Evolutionary conservation across 1,140 invertebrate species (phyloP).

Genomic region (Doryteuthis pealeii): DNA sequence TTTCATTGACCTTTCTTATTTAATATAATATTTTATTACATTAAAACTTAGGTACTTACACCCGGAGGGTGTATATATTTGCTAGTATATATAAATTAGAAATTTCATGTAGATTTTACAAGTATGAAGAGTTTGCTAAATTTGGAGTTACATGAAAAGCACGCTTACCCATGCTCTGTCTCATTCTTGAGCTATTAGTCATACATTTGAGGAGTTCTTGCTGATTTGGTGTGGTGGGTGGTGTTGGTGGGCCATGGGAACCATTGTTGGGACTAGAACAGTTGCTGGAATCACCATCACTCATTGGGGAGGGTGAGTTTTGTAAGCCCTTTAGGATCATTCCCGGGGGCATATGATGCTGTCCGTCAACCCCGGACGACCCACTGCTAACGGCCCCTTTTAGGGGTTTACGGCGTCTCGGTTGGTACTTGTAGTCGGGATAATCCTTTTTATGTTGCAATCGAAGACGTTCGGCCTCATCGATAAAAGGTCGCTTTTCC

Average conservation of each 20-base stretch:
- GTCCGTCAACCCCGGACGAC: slow-evolving; percentile 34
- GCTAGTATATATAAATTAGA: no score
- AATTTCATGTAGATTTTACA: no score
- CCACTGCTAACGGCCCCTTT: slow-evolving; percentile 38
- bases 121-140: no score
- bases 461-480: slow-evolving; percentile 84
- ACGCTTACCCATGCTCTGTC: slow-evolving; percentile 28
- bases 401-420: slow-evolving; percentile 67
- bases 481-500: slow-evolving; percentile 89
- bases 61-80: no score
- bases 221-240: slow-evolving; percentile 54
- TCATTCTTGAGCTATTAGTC: slow-evolving; percentile 28
- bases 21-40: no score
- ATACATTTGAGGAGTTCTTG: slow-evolving; percentile 49
- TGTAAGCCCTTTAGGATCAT: slow-evolving; percentile 39
- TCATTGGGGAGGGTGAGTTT: slow-evolving; percentile 41
- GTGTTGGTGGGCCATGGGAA: slow-evolving; percentile 51
- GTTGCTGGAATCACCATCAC: slow-evolving; percentile 51
- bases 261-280: slow-evolving; percentile 47
- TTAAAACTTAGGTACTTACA: no score
- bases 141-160: no score
- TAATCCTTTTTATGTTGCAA: slow-evolving; percentile 87
- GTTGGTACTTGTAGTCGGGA: slow-evolving; percentile 94
- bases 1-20: no score
- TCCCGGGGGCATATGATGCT: slow-evolving; percentile 31